A percentile compares a stretch with the other conserved stretches of the same genome.
Conservation (phyloP, 2,113 vertebrate genomes). For the Tapirus terrestris region DNA sequence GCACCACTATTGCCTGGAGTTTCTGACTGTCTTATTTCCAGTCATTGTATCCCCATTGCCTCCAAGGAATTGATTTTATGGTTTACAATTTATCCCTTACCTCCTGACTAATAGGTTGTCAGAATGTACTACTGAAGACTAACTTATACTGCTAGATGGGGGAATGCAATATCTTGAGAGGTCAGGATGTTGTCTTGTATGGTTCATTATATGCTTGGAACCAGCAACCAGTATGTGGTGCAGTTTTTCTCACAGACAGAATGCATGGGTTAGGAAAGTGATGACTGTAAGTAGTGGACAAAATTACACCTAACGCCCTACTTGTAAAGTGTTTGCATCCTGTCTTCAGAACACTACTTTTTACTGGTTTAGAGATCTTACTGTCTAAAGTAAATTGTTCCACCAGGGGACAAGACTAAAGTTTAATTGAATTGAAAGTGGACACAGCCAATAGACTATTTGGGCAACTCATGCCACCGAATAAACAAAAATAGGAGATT, state of each 20-base stretch:
- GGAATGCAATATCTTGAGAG: neutral
- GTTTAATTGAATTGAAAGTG: neutral
- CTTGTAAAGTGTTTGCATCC: neutral
- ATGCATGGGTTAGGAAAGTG: neutral
- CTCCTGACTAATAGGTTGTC: neutral
- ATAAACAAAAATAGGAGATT: neutral
- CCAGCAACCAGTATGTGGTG: neutral
- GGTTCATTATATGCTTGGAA: neutral
- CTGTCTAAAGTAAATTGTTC: neutral
- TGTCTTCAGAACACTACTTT: neutral
- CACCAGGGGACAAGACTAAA: neutral
- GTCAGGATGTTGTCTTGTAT: neutral
- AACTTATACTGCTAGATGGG: neutral
- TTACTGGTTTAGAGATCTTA: neutral
- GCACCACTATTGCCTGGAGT: neutral
- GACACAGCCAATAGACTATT: neutral
- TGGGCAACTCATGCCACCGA: neutral
- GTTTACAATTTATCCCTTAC: neutral
- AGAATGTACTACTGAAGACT: neutral
- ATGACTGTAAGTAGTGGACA: neutral
- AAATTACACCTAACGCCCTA: neutral
- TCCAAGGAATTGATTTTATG: constrained; percentile 3
- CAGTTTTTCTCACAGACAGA: neutral
- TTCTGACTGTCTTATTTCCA: neutral
- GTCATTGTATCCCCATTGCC: neutral